These are phyloP conservation scores for Aleiodes alternator DNA, from an alignment of 2,888 invertebrate genomes.

Conservation along the genomic window DNA sequence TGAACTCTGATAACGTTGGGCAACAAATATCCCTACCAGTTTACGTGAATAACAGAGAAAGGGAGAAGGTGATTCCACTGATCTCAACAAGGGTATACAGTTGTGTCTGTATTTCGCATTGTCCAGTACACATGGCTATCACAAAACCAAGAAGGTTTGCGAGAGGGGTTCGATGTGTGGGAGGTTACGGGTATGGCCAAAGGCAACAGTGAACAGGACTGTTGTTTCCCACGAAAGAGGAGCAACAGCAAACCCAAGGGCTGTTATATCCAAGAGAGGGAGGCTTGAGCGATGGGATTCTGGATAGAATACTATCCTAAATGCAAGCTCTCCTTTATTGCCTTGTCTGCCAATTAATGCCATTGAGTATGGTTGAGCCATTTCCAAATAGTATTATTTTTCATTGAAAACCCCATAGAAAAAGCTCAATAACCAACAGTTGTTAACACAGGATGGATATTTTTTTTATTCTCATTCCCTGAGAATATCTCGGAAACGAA, in stretches of 20 bases:
- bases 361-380: slow-evolving; percentile 61
- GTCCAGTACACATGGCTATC: slow-evolving; percentile 17
- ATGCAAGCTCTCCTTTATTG: slow-evolving; percentile 58
- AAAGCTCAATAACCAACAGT: too few relatives aligned
- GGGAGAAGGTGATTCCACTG: slow-evolving; percentile 33
- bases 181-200: slow-evolving; percentile 60
- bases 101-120: background rate
- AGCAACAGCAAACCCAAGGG: slow-evolving; percentile 57
- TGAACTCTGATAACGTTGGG: too few relatives aligned
- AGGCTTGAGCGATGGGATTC: slow-evolving; percentile 43
- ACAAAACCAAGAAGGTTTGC: slow-evolving; percentile 27
- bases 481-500: too few relatives aligned
- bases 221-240: slow-evolving; percentile 68
- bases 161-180: slow-evolving; percentile 30
- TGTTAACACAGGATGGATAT: too few relatives aligned
- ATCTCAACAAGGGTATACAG: slow-evolving; percentile 3
- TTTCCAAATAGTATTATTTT: background rate
- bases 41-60: background rate
- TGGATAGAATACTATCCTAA: slow-evolving; percentile 38
- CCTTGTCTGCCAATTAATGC: slow-evolving; percentile 72
- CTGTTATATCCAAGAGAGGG: slow-evolving; percentile 62
- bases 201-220: slow-evolving; percentile 66
- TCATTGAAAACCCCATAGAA: too few relatives aligned
- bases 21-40: too few relatives aligned
- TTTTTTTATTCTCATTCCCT: too few relatives aligned